A percentile compares a stretch with the other conserved stretches of the same genome.
phyloP scores from a whole-genome alignment of 2,797 vertebrate species.

The Hypotaenidia okinawae region DNA sequence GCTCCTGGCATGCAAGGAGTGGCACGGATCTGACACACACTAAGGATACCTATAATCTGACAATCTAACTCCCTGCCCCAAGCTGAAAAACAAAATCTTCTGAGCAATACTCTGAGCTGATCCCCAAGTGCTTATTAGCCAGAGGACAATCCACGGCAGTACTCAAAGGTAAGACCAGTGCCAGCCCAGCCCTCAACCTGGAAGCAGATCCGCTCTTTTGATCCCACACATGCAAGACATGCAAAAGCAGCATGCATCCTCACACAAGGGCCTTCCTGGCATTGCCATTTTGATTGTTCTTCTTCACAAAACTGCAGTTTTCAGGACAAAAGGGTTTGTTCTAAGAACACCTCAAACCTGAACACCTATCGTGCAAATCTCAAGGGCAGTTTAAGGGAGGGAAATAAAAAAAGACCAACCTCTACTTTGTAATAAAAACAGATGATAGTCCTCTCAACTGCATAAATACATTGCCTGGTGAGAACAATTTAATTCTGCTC shows the following conservation, averaged over 20 bases:
- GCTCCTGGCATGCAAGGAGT: background rate
- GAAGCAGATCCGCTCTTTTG: background rate
- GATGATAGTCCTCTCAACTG: background rate
- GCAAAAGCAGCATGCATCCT: background rate
- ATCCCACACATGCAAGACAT: background rate
- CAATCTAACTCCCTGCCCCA: background rate
- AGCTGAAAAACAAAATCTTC: background rate
- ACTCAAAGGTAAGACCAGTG: background rate
- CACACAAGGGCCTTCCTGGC: background rate
- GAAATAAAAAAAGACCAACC: background rate
- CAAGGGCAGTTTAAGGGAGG: background rate
- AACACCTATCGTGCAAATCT: background rate
- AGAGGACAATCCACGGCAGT: background rate
- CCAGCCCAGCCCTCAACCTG: background rate
- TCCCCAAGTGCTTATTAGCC: background rate
- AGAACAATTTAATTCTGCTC: slow-evolving; percentile 29
- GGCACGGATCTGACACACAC: fast-evolving
- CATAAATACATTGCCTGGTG: background rate
- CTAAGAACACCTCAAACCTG: background rate
- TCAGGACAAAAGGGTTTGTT: background rate
- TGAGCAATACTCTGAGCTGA: background rate
- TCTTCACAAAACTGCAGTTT: background rate
- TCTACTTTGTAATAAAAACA: slow-evolving; percentile 5
- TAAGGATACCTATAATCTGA: background rate
- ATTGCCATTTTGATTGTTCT: background rate